phyloP scores from a whole-genome alignment of 2,888 invertebrate genomes.

The Thera obeliscata region DNA sequence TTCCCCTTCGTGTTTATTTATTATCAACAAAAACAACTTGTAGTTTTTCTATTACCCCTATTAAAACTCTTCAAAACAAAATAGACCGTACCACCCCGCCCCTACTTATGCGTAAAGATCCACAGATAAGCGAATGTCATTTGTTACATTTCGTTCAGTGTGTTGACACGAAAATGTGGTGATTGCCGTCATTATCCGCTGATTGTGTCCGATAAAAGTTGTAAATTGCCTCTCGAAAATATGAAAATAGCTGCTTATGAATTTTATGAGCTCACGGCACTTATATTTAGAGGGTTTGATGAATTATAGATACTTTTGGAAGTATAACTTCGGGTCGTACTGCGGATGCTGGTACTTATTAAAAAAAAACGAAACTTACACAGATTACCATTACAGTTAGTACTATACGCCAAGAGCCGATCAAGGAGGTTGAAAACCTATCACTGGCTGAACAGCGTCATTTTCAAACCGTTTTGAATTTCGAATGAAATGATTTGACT shows the following conservation, averaged over 20 bases:
- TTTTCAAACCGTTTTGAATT: too few relatives aligned
- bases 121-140: constrained; percentile 68
- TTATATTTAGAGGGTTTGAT: constrained; percentile 20
- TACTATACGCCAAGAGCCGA: too few relatives aligned
- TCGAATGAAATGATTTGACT: too few relatives aligned
- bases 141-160: constrained; percentile 62
- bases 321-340: not conserved
- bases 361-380: too few relatives aligned
- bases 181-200: constrained; percentile 66
- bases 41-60: constrained; percentile 37
- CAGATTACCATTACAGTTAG: too few relatives aligned
- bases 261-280: constrained; percentile 26
- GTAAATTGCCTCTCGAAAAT: constrained; percentile 46
- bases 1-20: constrained; percentile 20
- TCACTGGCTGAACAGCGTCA: too few relatives aligned
- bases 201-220: constrained; percentile 66
- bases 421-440: too few relatives aligned
- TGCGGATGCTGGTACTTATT: not conserved
- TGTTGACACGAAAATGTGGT: constrained; percentile 76
- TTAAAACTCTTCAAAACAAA: constrained; percentile 39
- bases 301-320: not conserved
- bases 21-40: constrained; percentile 22
- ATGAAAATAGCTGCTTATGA: constrained; percentile 49
- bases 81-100: constrained; percentile 33
- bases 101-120: constrained; percentile 62